These are phyloP conservation scores for Etheostoma perlongum DNA, from an alignment of 2,797 vertebrate species.

Conservation along the genomic window DNA sequence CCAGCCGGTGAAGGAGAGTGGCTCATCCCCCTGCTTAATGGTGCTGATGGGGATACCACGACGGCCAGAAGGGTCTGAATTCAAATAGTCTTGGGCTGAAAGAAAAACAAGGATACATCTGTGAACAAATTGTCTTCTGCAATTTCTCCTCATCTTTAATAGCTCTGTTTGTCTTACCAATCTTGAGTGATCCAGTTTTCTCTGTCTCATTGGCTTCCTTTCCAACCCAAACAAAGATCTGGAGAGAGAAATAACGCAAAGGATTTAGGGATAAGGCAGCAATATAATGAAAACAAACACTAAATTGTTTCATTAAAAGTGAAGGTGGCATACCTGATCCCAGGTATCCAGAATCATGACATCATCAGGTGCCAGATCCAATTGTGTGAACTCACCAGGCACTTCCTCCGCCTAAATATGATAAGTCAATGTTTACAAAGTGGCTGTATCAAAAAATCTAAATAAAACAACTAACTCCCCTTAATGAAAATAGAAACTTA, in stretches of 20 bases:
- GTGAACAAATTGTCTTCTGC: background rate
- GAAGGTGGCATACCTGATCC: constrained; percentile 72
- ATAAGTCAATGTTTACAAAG: constrained; percentile 11
- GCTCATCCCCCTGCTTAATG: constrained; percentile 82
- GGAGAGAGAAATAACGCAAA: constrained; percentile 4
- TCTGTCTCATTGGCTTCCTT: constrained; percentile 82
- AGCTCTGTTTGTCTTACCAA: constrained; percentile 70
- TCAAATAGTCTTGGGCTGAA: constrained; percentile 81
- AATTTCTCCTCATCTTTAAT: background rate
- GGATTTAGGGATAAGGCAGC: constrained; percentile 1
- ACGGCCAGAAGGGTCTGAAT: constrained; percentile 79
- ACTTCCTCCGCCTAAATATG: constrained; percentile 82
- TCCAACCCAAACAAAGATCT: constrained; percentile 86
- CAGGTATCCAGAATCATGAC: constrained; percentile 85
- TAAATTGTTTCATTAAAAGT: background rate
- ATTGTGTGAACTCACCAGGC: constrained; percentile 80
- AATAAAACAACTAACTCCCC: too few species aligned
- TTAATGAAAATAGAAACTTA: background rate
- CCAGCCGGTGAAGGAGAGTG: constrained; percentile 82
- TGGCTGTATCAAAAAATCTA: background rate
- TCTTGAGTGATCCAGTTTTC: constrained; percentile 71
- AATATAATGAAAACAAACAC: background rate
- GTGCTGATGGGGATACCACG: constrained; percentile 59
- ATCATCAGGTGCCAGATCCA: constrained; percentile 83
- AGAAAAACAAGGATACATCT: constrained; percentile 23